Percentiles rank a stretch among this genome's conserved stretches.
phyloP scores from a whole-genome alignment of 2,113 vertebrate species.

The Megaceryle maxima region DNA sequence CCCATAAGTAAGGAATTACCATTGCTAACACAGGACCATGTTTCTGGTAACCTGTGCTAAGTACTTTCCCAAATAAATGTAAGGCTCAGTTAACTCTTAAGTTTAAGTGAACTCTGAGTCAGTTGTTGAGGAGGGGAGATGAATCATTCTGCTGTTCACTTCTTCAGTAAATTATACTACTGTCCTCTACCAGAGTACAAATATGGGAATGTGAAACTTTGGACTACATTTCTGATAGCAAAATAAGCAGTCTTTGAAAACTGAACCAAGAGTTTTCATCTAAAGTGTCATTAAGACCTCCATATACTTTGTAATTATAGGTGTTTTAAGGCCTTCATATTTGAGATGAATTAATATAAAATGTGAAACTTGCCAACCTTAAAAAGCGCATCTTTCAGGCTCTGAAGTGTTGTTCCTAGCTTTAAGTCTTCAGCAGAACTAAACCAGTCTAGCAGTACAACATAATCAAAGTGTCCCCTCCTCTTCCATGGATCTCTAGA shows the following conservation, averaged over 20 bases:
- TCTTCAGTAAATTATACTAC: neutral
- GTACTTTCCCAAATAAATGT: neutral
- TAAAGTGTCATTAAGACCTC: neutral
- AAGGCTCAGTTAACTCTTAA: no score
- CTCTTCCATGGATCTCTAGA: constrained; percentile 87
- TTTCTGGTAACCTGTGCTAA: neutral
- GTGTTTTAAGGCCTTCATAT: neutral
- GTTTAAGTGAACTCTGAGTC: neutral
- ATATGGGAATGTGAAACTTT: neutral
- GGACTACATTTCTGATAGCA: neutral
- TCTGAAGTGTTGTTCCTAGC: constrained; percentile 89
- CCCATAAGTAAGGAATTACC: neutral
- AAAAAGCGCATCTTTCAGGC: constrained; percentile 95
- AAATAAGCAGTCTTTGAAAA: neutral
- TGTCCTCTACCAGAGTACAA: neutral
- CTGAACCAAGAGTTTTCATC: neutral
- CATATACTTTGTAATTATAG: neutral
- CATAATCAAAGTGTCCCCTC: constrained; percentile 86
- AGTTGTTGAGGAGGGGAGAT: neutral
- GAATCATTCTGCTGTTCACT: neutral
- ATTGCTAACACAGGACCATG: neutral
- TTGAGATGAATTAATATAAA: neutral
- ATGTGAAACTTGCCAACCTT: constrained; percentile 79
- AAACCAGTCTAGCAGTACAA: constrained; percentile 95
- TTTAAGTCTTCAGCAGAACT: constrained; percentile 87